phyloP scores from a whole-genome alignment of 2,113 vertebrate species.

The Atrichornis clamosus region DNA sequence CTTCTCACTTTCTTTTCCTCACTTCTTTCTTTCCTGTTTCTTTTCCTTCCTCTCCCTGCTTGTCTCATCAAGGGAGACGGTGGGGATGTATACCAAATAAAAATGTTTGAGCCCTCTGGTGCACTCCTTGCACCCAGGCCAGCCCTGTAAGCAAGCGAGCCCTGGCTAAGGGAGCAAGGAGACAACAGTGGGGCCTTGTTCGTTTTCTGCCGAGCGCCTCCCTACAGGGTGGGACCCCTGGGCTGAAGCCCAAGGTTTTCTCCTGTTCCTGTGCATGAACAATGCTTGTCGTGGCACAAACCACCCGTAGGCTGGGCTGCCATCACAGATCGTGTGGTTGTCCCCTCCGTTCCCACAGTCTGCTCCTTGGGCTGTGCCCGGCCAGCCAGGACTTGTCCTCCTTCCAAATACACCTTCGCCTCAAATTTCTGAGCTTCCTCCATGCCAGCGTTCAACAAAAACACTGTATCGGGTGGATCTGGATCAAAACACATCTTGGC shows the following conservation, averaged over 20 bases:
- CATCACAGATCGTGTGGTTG: neutral
- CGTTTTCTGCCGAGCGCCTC: neutral
- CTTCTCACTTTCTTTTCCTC: neutral
- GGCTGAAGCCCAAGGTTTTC: neutral
- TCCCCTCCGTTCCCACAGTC: neutral
- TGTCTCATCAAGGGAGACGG: neutral
- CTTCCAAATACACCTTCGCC: neutral
- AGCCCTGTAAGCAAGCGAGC: neutral
- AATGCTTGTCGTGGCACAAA: neutral
- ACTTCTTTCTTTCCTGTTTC: neutral
- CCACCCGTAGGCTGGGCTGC: neutral
- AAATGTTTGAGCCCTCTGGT: neutral
- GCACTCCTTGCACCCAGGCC: neutral
- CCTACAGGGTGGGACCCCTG: neutral
- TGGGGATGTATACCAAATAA: neutral
- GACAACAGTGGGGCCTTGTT: neutral
- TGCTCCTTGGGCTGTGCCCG: neutral
- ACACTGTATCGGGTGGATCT: neutral
- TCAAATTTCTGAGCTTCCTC: neutral
- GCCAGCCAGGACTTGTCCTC: constrained; percentile 21
- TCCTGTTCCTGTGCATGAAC: fast-evolving
- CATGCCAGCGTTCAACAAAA: neutral
- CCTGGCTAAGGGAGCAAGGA: neutral
- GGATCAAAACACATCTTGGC: neutral
- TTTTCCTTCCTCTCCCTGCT: neutral